Evolutionary conservation across 2,113 vertebrate species (phyloP).

Genomic region (Sterna hirundo): DNA sequence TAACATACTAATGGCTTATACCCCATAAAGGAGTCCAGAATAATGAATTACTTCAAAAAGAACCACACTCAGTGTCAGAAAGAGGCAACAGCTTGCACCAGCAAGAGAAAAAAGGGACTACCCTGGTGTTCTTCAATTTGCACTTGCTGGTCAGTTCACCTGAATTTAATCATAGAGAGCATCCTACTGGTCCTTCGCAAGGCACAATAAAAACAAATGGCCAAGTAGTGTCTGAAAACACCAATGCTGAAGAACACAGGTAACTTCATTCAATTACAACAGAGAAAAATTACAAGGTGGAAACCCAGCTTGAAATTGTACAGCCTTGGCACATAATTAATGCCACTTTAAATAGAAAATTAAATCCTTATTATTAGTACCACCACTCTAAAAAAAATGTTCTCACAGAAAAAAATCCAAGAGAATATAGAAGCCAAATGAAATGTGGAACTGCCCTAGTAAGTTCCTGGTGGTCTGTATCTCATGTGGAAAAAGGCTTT

Average conservation of each 20-base stretch:
- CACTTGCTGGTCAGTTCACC: not conserved
- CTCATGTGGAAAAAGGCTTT: not conserved
- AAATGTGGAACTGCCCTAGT: not conserved
- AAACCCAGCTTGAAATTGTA: not conserved
- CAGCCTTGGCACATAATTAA: not conserved
- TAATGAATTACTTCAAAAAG: not conserved
- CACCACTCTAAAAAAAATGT: not conserved
- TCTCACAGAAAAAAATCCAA: not conserved
- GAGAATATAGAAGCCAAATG: not conserved
- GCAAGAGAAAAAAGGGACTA: not conserved
- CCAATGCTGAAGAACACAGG: not conserved
- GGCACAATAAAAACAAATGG: not conserved
- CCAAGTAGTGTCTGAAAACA: not conserved
- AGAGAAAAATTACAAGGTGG: not conserved
- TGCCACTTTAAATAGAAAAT: not conserved
- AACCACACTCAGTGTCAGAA: not conserved
- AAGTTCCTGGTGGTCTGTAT: not conserved
- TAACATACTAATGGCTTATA: not conserved
- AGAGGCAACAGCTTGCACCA: not conserved
- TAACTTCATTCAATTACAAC: not conserved
- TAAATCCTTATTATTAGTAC: not conserved
- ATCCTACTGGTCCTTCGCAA: not conserved
- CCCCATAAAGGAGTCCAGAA: not conserved
- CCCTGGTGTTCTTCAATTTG: not conserved
- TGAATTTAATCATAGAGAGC: not conserved